These are phyloP conservation scores for Tiliacea citrago DNA, from an alignment of 2,888 invertebrate genomes.

Conservation along the genomic window DNA sequence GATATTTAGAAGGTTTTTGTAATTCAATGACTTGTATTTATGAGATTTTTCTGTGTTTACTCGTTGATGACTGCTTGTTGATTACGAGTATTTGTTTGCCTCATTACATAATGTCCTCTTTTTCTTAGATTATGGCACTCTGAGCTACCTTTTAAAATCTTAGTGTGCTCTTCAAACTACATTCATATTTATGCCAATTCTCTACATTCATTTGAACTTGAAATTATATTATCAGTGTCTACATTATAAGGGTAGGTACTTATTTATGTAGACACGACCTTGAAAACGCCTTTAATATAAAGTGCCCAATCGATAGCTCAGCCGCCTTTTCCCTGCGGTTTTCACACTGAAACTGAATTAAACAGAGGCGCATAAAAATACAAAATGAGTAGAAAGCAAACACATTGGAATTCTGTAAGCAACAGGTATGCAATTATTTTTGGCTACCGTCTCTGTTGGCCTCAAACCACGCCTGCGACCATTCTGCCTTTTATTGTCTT, in stretches of 20 bases:
- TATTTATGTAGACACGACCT: too few relatives aligned
- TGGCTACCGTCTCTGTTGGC: constrained; percentile 56
- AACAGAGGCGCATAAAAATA: constrained; percentile 35
- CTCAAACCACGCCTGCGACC: constrained; percentile 40
- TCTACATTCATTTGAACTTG: not conserved
- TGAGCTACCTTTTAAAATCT: not conserved
- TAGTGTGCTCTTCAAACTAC: not conserved
- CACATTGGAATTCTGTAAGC: constrained; percentile 59
- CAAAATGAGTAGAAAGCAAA: constrained; percentile 47
- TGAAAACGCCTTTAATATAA: constrained; percentile 12
- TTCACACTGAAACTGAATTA: constrained; percentile 40
- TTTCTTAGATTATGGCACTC: not conserved
- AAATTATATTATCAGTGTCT: not conserved
- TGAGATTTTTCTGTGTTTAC: not conserved
- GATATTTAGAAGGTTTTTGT: not conserved
- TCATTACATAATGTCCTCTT: not conserved
- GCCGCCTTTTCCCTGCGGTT: constrained; percentile 28
- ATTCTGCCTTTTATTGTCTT: constrained; percentile 51
- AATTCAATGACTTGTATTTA: constrained; percentile 7
- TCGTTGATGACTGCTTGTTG: not conserved
- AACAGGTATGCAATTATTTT: constrained; percentile 69
- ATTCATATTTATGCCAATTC: not conserved
- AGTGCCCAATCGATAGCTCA: constrained; percentile 25
- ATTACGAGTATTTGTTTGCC: not conserved
- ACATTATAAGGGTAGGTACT: too few relatives aligned